Base-by-base conservation (phyloP, 2,113 vertebrate genomes). In the Anolis carolinensis region DNA sequence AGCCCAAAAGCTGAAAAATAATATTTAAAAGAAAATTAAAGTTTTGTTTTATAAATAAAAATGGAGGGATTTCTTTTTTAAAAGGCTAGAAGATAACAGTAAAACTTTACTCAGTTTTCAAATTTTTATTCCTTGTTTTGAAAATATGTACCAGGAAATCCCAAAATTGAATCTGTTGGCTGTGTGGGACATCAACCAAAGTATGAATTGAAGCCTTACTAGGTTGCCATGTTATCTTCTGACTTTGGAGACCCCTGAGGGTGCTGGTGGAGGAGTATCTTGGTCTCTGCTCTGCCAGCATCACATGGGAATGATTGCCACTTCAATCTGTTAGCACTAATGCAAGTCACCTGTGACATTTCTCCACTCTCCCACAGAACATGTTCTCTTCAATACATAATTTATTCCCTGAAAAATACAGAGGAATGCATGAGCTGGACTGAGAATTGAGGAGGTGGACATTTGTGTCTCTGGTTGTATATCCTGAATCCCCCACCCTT, bases 371-470 rank as follows among this genome's bases (percentile, higher is more conserved):
- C 71, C 44, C 0, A 1, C 67, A 39, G 25, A 34, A 27, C 71
- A 59, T 3, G 74, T 44, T 91, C 83, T 59, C 18, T 59, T 80
- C 79, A 88, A 65, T 55, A 73, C 52, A 39, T 74, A 87, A 67
- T 63, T 23, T 83, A 83, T 79, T 73, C 75, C 55, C 50, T 50
- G 2, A 79, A 36, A 70, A 79, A 23, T 36, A 82, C 52, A 48
- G 23, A 16, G 10, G 65, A 9, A 63, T 72, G 21, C 86, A 86
- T 85, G 48, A 52, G 6, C 48, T 39, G 0, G 0, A 63, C 74
- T 88, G 89, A 85, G 72, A 50, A 82, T 59, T 79, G 20, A 79
- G 92, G 13, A 3, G 79, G n/a, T 81, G 85, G 79, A 80, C 18
- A 6, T 70, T 67, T 65, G 39, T 44, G 39, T 44, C 39, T 44